Base-by-base conservation (phyloP, 2,888 invertebrate genomes). In the Apamea epomidion region DNA sequence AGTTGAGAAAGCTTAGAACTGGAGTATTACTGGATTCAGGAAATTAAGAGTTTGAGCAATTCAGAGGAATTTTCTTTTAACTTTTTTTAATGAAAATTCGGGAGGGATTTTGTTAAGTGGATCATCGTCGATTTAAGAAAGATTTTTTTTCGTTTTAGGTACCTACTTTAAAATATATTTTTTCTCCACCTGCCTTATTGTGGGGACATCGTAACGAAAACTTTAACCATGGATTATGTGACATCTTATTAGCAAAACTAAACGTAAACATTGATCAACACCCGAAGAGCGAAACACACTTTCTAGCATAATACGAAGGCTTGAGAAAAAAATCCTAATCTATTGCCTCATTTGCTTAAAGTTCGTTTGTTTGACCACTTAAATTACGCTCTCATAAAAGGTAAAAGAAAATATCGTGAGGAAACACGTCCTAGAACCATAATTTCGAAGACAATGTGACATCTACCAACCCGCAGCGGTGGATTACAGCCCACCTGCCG, bases 21-120 rank as follows among this genome's bases (percentile, higher is more conserved):
- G 82, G 83, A 88, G 81, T 82, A 84, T 75, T 85, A 87, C 74
- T 84, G 80, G 84, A 82, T 86, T 76, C 83, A 82, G 83, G 80
- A 86, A 88, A 86, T 86, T 88, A 82, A 74, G 78, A 76, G 68
- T 87, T 80, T 74, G 48, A 75, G 54, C 69, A 75, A 67, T 76
- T 77, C 74, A 14, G 32, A 86, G n/a, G 42, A 68, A n/a, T 54
- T 78, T 77, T 69, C 16, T 75, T 80, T 58, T 81, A 58, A 10
- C 6, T 7, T 78, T 80, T 75, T 84, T 54, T 54, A 77, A 76
- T 77, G 73, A 60, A 76, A 68, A 42, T 70, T 69, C 12, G 45
- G 8, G 21, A 42, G n/a, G 45, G 48, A 29, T 18, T 37, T 65
- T 64, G 10, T 60, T 78, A 62, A 78, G 18, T n/a, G 79, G 51